phyloP scores from a whole-genome alignment of 2,888 invertebrate species.

The Andrena marginata region DNA sequence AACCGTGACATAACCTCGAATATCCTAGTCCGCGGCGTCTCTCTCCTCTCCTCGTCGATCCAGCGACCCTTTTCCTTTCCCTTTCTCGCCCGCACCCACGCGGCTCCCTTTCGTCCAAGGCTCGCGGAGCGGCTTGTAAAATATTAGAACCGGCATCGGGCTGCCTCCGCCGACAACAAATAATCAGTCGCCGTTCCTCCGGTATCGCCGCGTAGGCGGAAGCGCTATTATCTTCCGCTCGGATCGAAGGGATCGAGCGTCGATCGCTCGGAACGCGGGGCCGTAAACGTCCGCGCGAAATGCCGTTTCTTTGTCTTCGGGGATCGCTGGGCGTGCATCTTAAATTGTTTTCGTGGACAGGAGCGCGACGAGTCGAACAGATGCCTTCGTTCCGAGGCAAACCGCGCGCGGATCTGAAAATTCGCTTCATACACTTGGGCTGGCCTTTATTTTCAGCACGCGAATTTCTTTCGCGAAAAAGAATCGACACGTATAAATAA shows the following conservation, averaged over 20 bases:
- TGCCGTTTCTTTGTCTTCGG: neutral
- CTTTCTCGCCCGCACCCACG: constrained; percentile 41
- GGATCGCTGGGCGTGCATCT: constrained; percentile 1
- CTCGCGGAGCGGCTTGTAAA: constrained; percentile 42
- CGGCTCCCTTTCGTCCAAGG: constrained; percentile 15
- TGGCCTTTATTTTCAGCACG: too few relatives aligned
- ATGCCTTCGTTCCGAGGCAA: neutral
- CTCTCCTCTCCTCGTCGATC: constrained; percentile 14
- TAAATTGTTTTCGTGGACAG: constrained; percentile 18
- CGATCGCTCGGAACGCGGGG: constrained; percentile 11
- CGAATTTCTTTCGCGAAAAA: too few relatives aligned
- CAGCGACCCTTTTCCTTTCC: constrained; percentile 30
- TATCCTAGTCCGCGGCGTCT: constrained; percentile 50
- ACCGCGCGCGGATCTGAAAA: too few relatives aligned
- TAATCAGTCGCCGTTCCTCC: constrained; percentile 56
- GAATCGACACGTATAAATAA: too few relatives aligned
- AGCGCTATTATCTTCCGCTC: constrained; percentile 51
- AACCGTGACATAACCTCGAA: constrained; percentile 71
- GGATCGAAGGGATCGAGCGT: constrained; percentile 40
- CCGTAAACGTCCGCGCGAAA: neutral
- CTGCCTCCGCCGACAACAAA: constrained; percentile 49
- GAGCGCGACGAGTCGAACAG: neutral
- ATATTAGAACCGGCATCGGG: constrained; percentile 46
- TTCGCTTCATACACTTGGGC: too few relatives aligned
- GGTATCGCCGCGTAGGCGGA: constrained; percentile 62